Evolutionary conservation across 2,113 vertebrate genomes (phyloP).

Genomic region (Garra rufa): DNA sequence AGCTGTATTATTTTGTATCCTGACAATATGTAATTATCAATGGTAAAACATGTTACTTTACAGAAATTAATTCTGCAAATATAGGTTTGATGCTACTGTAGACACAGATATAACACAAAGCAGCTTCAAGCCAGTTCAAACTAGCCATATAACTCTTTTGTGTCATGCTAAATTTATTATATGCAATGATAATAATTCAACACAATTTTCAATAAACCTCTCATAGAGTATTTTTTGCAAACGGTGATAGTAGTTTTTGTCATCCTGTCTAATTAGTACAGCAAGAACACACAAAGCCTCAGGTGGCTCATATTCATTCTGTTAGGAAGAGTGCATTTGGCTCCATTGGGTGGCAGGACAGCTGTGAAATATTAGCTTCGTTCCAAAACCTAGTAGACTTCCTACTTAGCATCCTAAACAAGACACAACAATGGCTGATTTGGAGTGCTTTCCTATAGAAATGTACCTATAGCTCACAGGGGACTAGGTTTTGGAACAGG

Average conservation of each 20-base stretch:
- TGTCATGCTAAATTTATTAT: neutral
- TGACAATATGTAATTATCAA: neutral
- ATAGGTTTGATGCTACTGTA: neutral
- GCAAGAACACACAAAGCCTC: constrained; percentile 26
- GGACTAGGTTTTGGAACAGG: neutral
- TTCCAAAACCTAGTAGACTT: constrained; percentile 1
- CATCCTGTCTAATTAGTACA: constrained; percentile 32
- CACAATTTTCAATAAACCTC: constrained; percentile 14
- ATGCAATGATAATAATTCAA: neutral
- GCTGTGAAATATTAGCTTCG: neutral
- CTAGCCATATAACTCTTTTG: neutral
- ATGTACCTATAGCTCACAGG: neutral
- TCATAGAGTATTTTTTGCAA: constrained; percentile 12
- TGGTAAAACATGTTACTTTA: neutral
- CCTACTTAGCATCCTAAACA: neutral
- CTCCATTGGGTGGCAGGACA: neutral
- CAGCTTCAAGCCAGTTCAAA: neutral
- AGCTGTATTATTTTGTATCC: neutral
- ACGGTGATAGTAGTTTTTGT: constrained; percentile 28
- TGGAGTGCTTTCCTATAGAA: neutral
- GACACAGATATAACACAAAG: neutral
- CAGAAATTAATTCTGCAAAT: neutral
- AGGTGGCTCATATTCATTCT: constrained; percentile 19
- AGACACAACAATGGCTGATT: neutral
- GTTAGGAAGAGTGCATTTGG: neutral